phyloP scores from a whole-genome alignment of 2,888 invertebrate species.

The Clepsis dumicolana region DNA sequence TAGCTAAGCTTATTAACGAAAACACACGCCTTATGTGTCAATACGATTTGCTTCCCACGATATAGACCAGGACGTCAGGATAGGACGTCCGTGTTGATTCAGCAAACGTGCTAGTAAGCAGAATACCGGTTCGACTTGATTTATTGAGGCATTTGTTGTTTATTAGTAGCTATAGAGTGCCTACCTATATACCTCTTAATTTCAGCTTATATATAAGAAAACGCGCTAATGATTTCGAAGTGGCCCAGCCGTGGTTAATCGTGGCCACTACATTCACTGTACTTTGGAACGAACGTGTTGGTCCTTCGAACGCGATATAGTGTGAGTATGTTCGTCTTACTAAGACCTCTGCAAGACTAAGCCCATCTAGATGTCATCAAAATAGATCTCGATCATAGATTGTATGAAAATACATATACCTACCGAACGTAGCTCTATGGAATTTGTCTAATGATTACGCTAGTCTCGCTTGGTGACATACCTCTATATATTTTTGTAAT shows the following conservation, averaged over 20 bases:
- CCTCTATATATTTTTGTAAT: too few species aligned
- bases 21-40: conserved; percentile 4
- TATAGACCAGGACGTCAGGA: conserved; percentile 29
- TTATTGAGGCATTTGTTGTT: background rate
- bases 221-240: too few species aligned
- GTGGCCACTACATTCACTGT: background rate
- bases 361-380: too few species aligned
- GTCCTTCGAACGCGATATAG: background rate
- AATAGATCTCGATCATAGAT: too few species aligned
- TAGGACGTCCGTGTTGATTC: conserved; percentile 37
- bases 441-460: too few species aligned
- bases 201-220: background rate
- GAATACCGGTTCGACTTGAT: background rate
- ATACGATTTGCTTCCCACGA: conserved; percentile 25
- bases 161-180: background rate
- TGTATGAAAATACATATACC: too few species aligned
- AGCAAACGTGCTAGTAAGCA: background rate
- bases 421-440: too few species aligned
- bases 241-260: background rate
- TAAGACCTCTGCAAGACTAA: too few species aligned
- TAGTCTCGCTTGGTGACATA: too few species aligned
- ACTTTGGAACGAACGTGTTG: background rate
- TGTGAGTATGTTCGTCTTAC: too few species aligned
- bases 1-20: conserved; percentile 5
- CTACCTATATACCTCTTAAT: too few species aligned